Percentiles rank a stretch among this genome's conserved stretches.
Evolutionary conservation across 2,113 vertebrate species (phyloP).

Genomic region (Cebidichthys violaceus): DNA sequence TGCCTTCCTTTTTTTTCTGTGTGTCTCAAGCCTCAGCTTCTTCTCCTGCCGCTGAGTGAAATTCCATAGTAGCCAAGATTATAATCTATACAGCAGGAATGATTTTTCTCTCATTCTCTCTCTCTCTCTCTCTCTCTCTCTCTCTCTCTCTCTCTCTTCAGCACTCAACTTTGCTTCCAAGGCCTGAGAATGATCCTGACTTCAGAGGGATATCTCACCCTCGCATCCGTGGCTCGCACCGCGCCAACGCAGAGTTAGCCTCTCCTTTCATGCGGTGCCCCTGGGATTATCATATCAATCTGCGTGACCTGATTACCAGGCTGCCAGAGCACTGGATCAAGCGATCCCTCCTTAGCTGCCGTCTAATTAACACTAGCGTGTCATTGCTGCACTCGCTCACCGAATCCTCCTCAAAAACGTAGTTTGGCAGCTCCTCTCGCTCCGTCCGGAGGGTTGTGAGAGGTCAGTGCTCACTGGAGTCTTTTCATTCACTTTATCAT

Average conservation of each 20-base stretch:
- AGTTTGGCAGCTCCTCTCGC: constrained; percentile 48
- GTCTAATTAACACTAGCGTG: constrained; percentile 75
- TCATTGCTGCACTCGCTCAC: constrained; percentile 50
- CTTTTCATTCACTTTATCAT: background rate
- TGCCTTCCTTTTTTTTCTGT: constrained; percentile 24
- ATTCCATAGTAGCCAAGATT: constrained; percentile 64
- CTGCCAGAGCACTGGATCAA: constrained; percentile 73
- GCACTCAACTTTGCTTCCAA: constrained; percentile 52
- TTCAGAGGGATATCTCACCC: constrained; percentile 78
- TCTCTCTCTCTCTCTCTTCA: background rate
- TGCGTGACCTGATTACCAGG: constrained; percentile 79
- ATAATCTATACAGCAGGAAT: constrained; percentile 63
- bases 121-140: constrained; percentile 14
- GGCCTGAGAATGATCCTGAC: constrained; percentile 74
- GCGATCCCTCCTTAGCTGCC: constrained; percentile 60
- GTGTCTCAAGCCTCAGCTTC: constrained; percentile 24
- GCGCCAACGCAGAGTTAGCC: constrained; percentile 80
- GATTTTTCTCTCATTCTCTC: constrained; percentile 41
- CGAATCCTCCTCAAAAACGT: constrained; percentile 48
- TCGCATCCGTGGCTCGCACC: constrained; percentile 69
- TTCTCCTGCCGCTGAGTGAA: constrained; percentile 35
- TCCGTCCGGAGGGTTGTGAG: constrained; percentile 1
- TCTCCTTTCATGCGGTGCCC: constrained; percentile 78
- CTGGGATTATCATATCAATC: constrained; percentile 82
- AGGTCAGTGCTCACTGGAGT: constrained; percentile 25